A percentile compares a stretch with the other conserved stretches of the same genome.
Conservation (phyloP, 1,140 invertebrate species). For the Portunus trituberculatus region DNA sequence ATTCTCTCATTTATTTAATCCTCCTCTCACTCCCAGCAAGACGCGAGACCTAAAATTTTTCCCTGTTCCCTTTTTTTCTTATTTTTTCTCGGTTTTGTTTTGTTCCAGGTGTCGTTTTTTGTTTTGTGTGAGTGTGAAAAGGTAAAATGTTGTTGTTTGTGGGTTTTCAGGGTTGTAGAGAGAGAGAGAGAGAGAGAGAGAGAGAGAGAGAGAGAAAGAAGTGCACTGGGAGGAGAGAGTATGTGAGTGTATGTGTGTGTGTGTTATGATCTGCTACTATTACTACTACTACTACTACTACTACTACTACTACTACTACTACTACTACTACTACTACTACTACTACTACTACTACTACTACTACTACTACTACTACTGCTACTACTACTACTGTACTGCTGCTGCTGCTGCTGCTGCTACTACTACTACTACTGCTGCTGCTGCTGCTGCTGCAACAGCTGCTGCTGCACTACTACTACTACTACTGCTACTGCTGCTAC, state of each 20-base stretch:
- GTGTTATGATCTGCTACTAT: no score
- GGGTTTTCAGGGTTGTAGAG: neutral
- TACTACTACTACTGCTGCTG: neutral
- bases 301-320: neutral
- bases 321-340: neutral
- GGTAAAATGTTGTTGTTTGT: neutral
- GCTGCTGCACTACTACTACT: neutral
- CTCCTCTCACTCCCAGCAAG: neutral
- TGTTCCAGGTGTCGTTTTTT: no score
- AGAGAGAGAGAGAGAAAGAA: neutral
- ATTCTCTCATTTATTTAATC: constrained; percentile 27
- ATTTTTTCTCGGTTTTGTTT: neutral
- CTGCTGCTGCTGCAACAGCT: no score
- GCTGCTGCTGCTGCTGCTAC: no score
- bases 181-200: neutral
- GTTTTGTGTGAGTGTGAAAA: neutral
- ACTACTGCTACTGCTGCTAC: neutral
- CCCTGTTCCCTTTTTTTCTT: no score
- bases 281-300: neutral
- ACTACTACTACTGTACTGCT: no score
- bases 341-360: neutral
- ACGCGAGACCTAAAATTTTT: no score
- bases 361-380: neutral
- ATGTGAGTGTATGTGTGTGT: no score
- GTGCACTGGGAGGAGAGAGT: no score